Conservation (phyloP, 2,797 vertebrate species). For the Acrossocheilus fasciatus region DNA sequence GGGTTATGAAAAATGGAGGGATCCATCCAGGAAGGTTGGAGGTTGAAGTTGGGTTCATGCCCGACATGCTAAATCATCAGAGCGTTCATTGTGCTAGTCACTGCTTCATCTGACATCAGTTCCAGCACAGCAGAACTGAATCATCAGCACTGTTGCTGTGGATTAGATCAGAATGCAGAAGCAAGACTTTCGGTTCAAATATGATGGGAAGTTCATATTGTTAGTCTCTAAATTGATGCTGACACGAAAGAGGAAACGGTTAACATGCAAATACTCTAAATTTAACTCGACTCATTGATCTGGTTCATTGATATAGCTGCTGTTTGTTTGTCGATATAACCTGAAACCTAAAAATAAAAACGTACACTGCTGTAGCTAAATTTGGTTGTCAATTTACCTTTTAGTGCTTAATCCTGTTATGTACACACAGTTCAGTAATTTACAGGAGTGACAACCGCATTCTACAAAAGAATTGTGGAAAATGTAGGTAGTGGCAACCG, state of each 20-base stretch:
- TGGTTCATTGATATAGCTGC: not conserved
- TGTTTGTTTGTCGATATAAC: not conserved
- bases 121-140: slow-evolving; percentile 16
- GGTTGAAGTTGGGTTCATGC: not conserved
- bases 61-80: not conserved
- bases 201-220: slow-evolving; percentile 41
- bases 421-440: not conserved
- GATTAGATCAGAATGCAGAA: slow-evolving; percentile 36
- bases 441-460: not conserved
- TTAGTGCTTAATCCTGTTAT: not conserved
- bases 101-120: not conserved
- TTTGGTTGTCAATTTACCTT: not conserved
- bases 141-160: slow-evolving; percentile 15
- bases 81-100: not conserved
- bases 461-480: not conserved
- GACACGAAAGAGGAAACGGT: slow-evolving; percentile 5
- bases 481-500: not conserved
- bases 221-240: slow-evolving; percentile 7
- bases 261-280: not conserved
- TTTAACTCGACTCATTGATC: not conserved
- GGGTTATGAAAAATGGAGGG: not conserved
- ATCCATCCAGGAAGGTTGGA: not conserved
- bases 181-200: slow-evolving; percentile 30
- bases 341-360: not conserved
- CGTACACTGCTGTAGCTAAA: not conserved